Conservation (phyloP, 1,140 invertebrate genomes). For the Aphaenogaster floridana region DNA sequence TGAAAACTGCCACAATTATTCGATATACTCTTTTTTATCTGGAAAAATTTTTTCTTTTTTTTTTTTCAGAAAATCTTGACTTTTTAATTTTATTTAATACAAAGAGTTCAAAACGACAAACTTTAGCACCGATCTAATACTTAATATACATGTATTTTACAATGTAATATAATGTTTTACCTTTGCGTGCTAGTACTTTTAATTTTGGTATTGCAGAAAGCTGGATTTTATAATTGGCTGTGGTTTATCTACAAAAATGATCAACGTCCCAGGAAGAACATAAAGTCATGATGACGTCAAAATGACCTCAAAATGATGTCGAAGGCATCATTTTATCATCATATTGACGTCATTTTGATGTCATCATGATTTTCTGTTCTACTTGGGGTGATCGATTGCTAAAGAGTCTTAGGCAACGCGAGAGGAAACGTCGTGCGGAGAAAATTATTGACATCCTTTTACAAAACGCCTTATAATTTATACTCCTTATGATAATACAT, state of each 20-base stretch:
- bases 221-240: neutral
- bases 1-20: neutral
- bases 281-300: too few relatives aligned
- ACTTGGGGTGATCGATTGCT: neutral
- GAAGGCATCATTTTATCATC: too few relatives aligned
- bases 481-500: neutral
- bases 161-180: neutral
- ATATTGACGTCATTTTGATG: too few relatives aligned
- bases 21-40: neutral
- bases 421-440: neutral
- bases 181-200: neutral
- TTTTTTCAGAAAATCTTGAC: neutral
- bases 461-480: neutral
- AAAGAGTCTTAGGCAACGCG: neutral
- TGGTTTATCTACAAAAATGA: neutral
- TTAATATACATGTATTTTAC: neutral
- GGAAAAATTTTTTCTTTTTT: neutral
- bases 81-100: conserved; percentile 6
- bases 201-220: neutral
- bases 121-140: neutral
- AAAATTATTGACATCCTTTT: neutral
- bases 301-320: too few relatives aligned
- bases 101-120: neutral
- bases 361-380: too few relatives aligned
- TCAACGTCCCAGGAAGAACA: too few relatives aligned